phyloP scores from a whole-genome alignment of 1,140 invertebrate genomes.

The Drosophila insularis region DNA sequence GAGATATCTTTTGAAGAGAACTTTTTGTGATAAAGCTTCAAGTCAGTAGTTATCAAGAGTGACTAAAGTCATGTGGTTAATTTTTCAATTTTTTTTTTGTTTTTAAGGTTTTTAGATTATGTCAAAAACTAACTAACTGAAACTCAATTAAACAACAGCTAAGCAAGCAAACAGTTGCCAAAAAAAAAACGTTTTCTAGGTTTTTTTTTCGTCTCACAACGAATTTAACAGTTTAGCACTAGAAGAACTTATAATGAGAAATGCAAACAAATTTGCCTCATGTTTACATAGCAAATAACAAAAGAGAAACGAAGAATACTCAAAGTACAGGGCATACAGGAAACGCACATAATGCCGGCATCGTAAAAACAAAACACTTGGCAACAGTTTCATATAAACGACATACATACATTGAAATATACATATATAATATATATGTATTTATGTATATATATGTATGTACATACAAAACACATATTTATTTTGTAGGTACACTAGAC shows the following conservation, averaged over 20 bases:
- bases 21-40: constrained; percentile 37
- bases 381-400: constrained; percentile 38
- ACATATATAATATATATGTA: neutral
- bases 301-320: neutral
- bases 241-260: constrained; percentile 27
- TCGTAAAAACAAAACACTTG: constrained; percentile 46
- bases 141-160: constrained; percentile 36
- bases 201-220: neutral
- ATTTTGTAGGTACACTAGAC: neutral
- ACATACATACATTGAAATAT: constrained; percentile 8
- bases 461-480: neutral
- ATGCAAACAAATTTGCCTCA: constrained; percentile 42
- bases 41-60: constrained; percentile 33
- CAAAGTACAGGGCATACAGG: constrained; percentile 25
- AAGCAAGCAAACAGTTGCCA: constrained; percentile 10
- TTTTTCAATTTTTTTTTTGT: no score
- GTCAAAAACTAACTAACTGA: constrained; percentile 24
- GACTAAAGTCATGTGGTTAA: constrained; percentile 39
- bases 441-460: neutral
- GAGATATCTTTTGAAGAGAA: neutral
- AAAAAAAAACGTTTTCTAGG: neutral
- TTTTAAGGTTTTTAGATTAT: constrained; percentile 26
- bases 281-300: constrained; percentile 71
- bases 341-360: constrained; percentile 36
- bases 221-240: constrained; percentile 59